Conservation (phyloP, 2,113 vertebrate species). For the Eidolon helvum region DNA sequence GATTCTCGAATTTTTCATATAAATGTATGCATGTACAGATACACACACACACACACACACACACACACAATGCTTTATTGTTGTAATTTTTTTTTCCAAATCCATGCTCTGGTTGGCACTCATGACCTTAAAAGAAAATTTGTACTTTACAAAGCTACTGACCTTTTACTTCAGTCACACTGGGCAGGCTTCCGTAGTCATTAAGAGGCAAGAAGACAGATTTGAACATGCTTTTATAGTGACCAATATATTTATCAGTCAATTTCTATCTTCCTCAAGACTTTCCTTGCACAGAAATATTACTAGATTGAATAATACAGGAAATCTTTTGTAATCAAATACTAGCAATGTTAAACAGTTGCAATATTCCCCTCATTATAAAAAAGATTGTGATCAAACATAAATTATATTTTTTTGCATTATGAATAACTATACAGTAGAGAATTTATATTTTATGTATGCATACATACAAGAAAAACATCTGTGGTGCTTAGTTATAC, state of each 20-base stretch:
- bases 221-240: conserved; percentile 83
- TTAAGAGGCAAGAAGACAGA: conserved; percentile 83
- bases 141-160: conserved; percentile 78
- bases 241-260: conserved; percentile 82
- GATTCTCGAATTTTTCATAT: conserved; percentile 76
- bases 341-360: conserved; percentile 73
- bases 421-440: conserved; percentile 50
- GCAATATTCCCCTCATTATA: conserved; percentile 76
- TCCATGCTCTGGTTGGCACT: conserved; percentile 71
- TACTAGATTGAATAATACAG: conserved; percentile 80
- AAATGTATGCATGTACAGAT: conserved; percentile 29
- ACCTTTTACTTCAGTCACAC: conserved; percentile 81
- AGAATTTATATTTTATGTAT: neutral
- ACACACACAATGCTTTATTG: neutral
- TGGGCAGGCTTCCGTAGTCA: conserved; percentile 82
- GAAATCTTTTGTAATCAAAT: conserved; percentile 75
- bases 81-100: conserved; percentile 76
- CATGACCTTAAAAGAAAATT: conserved; percentile 81
- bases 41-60: neutral
- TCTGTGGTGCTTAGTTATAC: neutral
- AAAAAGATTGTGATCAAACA: conserved; percentile 66
- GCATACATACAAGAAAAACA: neutral
- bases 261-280: conserved; percentile 82
- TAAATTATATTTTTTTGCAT: conserved; percentile 63
- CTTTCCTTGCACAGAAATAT: conserved; percentile 80